Base-by-base conservation (phyloP, 2,888 invertebrate species). In the Cremastobaeus sp. region DNA sequence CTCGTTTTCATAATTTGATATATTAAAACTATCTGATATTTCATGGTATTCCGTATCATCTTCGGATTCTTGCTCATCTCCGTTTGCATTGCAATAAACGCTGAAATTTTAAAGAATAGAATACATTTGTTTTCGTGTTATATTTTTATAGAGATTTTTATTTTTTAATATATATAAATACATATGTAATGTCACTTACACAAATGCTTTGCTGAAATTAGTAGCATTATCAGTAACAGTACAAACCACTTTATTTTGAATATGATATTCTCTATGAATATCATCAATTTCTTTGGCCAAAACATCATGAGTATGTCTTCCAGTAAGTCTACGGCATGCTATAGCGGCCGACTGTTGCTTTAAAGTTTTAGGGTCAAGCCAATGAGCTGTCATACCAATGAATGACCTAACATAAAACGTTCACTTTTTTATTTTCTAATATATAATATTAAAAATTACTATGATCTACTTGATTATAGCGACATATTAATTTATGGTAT, bases 201-300 rank as follows among this genome's bases (percentile, higher is more conserved):
- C 14, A 41, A 62, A 64, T 8, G 43, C 52, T 45, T 64, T 64
- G 5, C 28, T 15, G n/a, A 34, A 64, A 43, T 62, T 62, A 1
- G 28, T 8, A 3, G 41, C 52, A 35, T 50, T 52, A 18, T 64
- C 64, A 1, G 64, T 64, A 18, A 45, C 43, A 4, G 45, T 52
- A 8, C 5, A 11, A 8, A 28, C 5, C 1, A 64, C 52, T 52
- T 64, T 64, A 43, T 52, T 64, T 52, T 64, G 64, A n/a, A 64
- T 64, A 6, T 52, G 20, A 15, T 34, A 64, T 43, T 52, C 20
- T 11, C n/a, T 20, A 45, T 43, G 52, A 52, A 64, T 45, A 32
- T 32, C 35, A 52, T 52, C 8, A 3, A 64, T 64, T n/a, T 52
- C 9, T 64, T 43, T 20, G 11, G 52, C 52, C n/a, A 60, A 12